These are phyloP conservation scores for Meta bourneti DNA, from an alignment of 2,888 invertebrate species.

Conservation along the genomic window DNA sequence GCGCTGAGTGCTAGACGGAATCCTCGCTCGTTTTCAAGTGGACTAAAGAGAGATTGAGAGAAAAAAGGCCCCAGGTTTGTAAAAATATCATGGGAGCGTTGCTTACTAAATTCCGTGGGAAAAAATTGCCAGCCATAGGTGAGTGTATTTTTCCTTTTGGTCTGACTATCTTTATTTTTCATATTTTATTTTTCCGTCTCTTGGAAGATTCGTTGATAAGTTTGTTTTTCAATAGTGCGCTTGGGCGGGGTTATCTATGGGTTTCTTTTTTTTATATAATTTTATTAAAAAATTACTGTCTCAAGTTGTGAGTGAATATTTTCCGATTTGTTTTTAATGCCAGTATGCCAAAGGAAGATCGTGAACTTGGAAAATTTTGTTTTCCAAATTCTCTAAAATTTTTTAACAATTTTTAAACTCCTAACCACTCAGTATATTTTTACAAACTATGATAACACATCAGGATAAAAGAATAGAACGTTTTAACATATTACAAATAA, in stretches of 20 bases:
- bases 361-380: too few species aligned
- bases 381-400: too few species aligned
- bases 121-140: conserved; percentile 63
- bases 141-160: conserved; percentile 14
- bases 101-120: conserved; percentile 58
- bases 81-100: conserved; percentile 58
- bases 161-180: not conserved
- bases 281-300: too few species aligned
- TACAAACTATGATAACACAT: too few species aligned
- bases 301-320: too few species aligned
- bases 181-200: not conserved
- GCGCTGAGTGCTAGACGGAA: conserved; percentile 35
- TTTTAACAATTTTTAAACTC: too few species aligned
- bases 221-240: not conserved
- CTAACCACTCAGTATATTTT: too few species aligned
- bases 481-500: too few species aligned
- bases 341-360: too few species aligned
- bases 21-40: not conserved
- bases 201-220: not conserved
- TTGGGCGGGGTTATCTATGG: not conserved
- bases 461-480: too few species aligned
- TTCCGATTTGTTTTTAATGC: too few species aligned
- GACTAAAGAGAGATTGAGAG: not conserved
- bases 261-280: not conserved
- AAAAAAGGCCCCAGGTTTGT: not conserved